Evolutionary conservation across 2,888 invertebrate species (phyloP).

Genomic region (Timema cristinae): DNA sequence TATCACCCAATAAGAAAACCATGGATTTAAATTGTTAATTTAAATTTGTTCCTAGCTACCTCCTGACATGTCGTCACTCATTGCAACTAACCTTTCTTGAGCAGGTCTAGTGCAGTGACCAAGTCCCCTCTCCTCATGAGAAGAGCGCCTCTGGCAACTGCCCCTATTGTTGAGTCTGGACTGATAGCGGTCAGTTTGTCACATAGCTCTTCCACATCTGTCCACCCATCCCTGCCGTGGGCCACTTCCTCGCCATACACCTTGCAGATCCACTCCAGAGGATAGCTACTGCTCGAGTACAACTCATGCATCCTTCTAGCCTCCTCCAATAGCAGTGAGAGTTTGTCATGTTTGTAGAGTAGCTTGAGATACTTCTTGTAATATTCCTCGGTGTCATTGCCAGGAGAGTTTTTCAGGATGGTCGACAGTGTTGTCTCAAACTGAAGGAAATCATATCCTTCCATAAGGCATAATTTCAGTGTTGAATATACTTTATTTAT

Average conservation of each 20-base stretch:
- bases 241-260: conserved; percentile 49
- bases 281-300: conserved; percentile 49
- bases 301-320: conserved; percentile 49
- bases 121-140: conserved; percentile 51
- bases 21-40: no score
- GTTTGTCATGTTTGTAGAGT: conserved; percentile 47
- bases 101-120: conserved; percentile 52
- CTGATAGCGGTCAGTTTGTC: conserved; percentile 54
- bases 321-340: conserved; percentile 45
- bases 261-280: conserved; percentile 60
- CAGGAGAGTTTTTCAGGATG: conserved; percentile 36
- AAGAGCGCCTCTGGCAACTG: conserved; percentile 58
- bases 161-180: conserved; percentile 56
- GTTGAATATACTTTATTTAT: neutral
- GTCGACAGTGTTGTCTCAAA: conserved; percentile 41
- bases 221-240: conserved; percentile 33
- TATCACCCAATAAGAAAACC: no score
- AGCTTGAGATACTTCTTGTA: conserved; percentile 50
- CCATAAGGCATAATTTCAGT: neutral
- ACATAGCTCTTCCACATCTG: conserved; percentile 49
- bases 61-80: no score
- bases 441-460: conserved; percentile 35
- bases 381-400: conserved; percentile 34
- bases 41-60: no score
- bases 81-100: conserved; percentile 44